A percentile compares a stretch with the other conserved stretches of the same genome.
These are phyloP conservation scores for Drosophila koepferae DNA, from an alignment of 2,888 invertebrate species.

Conservation along the genomic window DNA sequence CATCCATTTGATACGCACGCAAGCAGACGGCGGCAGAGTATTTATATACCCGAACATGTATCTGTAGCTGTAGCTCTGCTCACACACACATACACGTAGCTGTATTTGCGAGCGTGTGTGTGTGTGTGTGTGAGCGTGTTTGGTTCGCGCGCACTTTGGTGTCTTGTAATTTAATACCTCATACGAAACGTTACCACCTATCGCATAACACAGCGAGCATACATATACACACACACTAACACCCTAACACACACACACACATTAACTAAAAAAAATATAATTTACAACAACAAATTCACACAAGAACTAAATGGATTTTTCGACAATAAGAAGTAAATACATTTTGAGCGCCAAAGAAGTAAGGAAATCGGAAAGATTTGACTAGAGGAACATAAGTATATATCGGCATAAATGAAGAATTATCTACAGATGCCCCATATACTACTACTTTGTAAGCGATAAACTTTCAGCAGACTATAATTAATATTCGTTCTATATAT, in stretches of 20 bases:
- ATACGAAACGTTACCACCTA: constrained; percentile 79
- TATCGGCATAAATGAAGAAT: not conserved
- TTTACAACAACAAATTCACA: constrained; percentile 49
- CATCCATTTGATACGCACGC: constrained; percentile 79
- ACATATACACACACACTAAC: constrained; percentile 31
- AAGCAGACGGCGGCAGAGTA: constrained; percentile 61
- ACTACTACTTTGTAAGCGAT: not conserved
- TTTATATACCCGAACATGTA: constrained; percentile 67
- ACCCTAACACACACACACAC: constrained; percentile 12
- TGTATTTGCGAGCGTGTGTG: constrained; percentile 12
- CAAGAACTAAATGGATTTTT: constrained; percentile 52
- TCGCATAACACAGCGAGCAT: constrained; percentile 73
- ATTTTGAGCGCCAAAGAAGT: constrained; percentile 36
- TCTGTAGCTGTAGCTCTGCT: constrained; percentile 24
- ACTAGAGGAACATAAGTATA: not conserved
- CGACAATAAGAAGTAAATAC: constrained; percentile 15
- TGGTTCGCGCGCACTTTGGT: constrained; percentile 80
- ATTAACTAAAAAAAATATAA: constrained; percentile 24
- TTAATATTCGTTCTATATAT: not conserved
- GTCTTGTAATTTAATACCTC: constrained; percentile 83
- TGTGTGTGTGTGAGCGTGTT: constrained; percentile 63
- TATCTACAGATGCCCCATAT: not conserved
- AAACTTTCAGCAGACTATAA: constrained; percentile 6
- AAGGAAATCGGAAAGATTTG: not conserved
- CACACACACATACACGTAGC: not conserved